Conservation (phyloP, 2,888 invertebrate genomes). For the Hydrotaea diabolus region DNA sequence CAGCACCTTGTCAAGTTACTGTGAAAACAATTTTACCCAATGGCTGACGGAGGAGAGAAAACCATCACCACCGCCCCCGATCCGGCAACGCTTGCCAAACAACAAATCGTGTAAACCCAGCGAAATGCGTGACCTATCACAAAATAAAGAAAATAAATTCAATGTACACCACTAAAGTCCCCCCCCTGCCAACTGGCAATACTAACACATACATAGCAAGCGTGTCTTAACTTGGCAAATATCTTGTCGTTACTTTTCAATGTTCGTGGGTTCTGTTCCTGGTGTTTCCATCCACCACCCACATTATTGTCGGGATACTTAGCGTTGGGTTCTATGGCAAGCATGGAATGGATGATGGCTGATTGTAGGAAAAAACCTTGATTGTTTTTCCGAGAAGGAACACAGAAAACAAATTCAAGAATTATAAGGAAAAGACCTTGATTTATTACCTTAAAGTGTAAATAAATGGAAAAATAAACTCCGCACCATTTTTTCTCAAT, state of each 20-base stretch:
- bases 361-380: slow-evolving; percentile 19
- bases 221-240: neutral
- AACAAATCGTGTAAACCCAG: neutral
- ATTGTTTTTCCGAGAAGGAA: slow-evolving; percentile 35
- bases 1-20: slow-evolving; percentile 33
- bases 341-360: neutral
- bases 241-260: neutral
- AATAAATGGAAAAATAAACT: slow-evolving; percentile 47
- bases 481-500: slow-evolving; percentile 14
- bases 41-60: neutral
- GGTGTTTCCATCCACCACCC: neutral
- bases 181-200: neutral
- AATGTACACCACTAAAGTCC: neutral
- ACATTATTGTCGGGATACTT: neutral
- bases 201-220: no score
- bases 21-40: slow-evolving; percentile 36
- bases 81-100: neutral
- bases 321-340: neutral
- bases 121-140: slow-evolving; percentile 48
- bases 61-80: no score
- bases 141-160: slow-evolving; percentile 36
- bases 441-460: slow-evolving; percentile 48
- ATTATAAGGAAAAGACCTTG: slow-evolving; percentile 43
- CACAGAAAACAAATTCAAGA: slow-evolving; percentile 8
- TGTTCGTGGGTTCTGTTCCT: no score